phyloP scores from a whole-genome alignment of 2,888 invertebrate genomes.

The Uropetala carovei region DNA sequence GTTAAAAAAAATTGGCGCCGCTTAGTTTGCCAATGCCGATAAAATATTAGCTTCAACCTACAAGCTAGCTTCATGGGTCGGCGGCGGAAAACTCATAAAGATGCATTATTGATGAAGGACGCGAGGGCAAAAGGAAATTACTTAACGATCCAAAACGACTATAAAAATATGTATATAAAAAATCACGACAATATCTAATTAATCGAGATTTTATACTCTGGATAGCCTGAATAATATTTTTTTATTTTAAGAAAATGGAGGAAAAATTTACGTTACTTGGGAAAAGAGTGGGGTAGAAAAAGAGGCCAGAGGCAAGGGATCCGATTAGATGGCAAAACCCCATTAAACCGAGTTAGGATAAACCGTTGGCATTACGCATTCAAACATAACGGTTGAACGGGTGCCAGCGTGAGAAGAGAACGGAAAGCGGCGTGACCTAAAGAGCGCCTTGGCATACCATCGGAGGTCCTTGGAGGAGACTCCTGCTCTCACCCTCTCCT shows the following conservation, averaged over 20 bases:
- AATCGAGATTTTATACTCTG: no score
- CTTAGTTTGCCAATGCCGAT: no score
- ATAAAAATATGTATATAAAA: no score
- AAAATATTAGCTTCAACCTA: no score
- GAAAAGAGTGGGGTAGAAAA: neutral
- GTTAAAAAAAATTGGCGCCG: no score
- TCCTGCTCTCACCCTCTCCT: neutral
- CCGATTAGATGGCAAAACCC: constrained; percentile 1
- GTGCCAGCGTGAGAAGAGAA: constrained; percentile 36
- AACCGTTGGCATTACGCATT: constrained; percentile 58
- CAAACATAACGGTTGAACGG: constrained; percentile 53
- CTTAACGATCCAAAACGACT: no score
- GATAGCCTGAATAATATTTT: neutral
- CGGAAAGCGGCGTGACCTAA: constrained; percentile 13
- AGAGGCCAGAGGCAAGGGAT: neutral
- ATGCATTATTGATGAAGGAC: no score
- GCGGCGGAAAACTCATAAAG: no score
- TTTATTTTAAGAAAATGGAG: neutral
- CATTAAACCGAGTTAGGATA: constrained; percentile 31
- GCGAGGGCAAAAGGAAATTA: no score
- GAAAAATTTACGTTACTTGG: neutral
- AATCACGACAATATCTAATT: no score
- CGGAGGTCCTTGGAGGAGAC: constrained; percentile 19
- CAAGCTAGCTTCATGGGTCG: no score
- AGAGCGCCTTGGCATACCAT: constrained; percentile 22